phyloP scores from a whole-genome alignment of 2,888 invertebrate genomes.

The Orthonychiurus folsomi region DNA sequence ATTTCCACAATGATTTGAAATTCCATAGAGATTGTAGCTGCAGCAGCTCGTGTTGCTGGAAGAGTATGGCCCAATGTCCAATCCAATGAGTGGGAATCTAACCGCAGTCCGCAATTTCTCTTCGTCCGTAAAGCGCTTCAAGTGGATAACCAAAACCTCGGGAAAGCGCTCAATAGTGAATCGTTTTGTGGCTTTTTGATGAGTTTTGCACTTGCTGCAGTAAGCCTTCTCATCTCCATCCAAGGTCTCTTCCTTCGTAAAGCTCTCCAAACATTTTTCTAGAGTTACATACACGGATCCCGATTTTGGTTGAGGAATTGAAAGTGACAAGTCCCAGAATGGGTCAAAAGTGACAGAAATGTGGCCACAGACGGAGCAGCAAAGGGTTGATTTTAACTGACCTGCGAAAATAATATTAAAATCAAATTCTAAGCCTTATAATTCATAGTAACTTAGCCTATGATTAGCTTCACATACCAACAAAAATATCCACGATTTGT shows the following conservation, averaged over 20 bases:
- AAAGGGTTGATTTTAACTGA: constrained; percentile 8
- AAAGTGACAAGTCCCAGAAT: constrained; percentile 9
- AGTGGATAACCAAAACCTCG: constrained; percentile 4
- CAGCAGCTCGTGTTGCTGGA: neutral
- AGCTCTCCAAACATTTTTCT: neutral
- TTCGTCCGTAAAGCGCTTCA: constrained; percentile 3
- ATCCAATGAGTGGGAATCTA: neutral
- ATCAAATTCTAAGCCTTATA: too few relatives aligned
- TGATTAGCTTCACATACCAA: neutral
- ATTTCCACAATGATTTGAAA: constrained; percentile 4
- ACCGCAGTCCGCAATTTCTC: constrained; percentile 7
- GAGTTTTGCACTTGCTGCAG: neutral
- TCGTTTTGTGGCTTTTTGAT: constrained; percentile 2
- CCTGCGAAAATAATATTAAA: constrained; percentile 7
- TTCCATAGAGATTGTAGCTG: constrained; percentile 10
- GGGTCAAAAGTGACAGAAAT: constrained; percentile 10
- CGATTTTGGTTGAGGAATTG: neutral
- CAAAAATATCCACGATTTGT: neutral
- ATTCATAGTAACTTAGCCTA: neutral
- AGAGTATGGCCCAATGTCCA: neutral
- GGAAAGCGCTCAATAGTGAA: constrained; percentile 6
- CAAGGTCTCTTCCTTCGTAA: constrained; percentile 9
- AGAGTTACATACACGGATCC: neutral
- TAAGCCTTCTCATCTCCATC: constrained; percentile 5
- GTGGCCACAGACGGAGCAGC: neutral